Percentiles rank a stretch among this genome's conserved stretches.
Conservation (phyloP, 2,888 invertebrate species). For the Carabus problematicus region DNA sequence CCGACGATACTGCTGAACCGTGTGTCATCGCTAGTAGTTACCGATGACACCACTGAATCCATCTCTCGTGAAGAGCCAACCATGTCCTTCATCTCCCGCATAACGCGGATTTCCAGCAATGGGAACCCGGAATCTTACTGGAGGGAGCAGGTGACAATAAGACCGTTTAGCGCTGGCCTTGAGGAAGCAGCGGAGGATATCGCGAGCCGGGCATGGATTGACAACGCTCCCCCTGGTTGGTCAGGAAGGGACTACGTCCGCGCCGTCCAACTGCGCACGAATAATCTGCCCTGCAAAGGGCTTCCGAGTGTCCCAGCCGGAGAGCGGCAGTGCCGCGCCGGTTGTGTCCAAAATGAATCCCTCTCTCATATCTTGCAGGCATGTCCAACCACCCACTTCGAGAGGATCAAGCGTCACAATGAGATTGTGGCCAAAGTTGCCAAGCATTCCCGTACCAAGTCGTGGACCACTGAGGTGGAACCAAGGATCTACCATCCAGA, state of each 20-base stretch:
- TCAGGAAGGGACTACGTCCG: slow-evolving; percentile 43
- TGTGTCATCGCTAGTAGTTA: too few species aligned
- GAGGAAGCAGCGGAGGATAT: slow-evolving; percentile 41
- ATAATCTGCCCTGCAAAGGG: slow-evolving; percentile 41
- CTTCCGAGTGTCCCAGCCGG: slow-evolving; percentile 39
- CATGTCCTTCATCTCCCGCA: background rate
- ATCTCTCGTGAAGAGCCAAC: background rate
- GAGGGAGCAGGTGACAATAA: slow-evolving; percentile 9
- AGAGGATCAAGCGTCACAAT: slow-evolving; percentile 44
- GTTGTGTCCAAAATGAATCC: slow-evolving; percentile 39
- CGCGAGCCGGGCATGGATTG: slow-evolving; percentile 45
- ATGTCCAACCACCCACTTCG: slow-evolving; percentile 45
- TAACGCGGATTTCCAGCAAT: background rate
- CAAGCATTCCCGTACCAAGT: background rate
- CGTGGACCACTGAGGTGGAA: slow-evolving; percentile 15
- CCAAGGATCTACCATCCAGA: slow-evolving; percentile 1
- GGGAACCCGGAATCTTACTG: background rate
- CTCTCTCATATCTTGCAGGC: slow-evolving; percentile 45
- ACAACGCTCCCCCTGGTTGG: slow-evolving; percentile 43
- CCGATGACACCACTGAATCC: too few species aligned
- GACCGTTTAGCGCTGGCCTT: slow-evolving; percentile 35
- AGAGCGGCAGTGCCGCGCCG: slow-evolving; percentile 33
- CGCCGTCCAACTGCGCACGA: slow-evolving; percentile 41
- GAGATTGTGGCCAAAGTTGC: slow-evolving; percentile 1
- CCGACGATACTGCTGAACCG: background rate